Percentiles rank a stretch among this genome's conserved stretches.
phyloP scores from a whole-genome alignment of 2,888 invertebrate genomes.

The Dromius quadrimaculatus region DNA sequence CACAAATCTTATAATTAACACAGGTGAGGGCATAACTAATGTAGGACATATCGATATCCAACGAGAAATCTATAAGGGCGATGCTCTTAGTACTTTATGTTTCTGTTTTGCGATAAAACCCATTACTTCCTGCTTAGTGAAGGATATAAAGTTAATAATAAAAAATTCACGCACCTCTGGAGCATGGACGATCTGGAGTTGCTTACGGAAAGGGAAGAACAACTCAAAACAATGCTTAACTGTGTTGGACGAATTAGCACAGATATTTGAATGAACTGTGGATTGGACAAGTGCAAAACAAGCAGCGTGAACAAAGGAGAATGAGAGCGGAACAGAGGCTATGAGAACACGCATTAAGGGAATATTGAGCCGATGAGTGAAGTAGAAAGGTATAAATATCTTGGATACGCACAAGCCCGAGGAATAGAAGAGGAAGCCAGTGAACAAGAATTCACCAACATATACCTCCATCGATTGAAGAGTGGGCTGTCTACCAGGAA shows the following conservation, averaged over 20 bases:
- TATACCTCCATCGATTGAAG: background rate
- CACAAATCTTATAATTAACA: background rate
- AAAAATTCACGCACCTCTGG: slow-evolving; percentile 44
- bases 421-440: no score
- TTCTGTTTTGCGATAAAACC: no score
- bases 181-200: slow-evolving; percentile 54
- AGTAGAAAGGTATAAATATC: no score
- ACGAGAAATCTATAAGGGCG: background rate
- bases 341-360: no score
- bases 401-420: no score
- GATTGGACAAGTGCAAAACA: background rate
- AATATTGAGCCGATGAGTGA: no score
- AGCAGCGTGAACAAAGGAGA: no score
- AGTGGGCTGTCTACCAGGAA: background rate
- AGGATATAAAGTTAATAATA: no score
- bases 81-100: background rate
- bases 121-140: no score
- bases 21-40: background rate
- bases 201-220: slow-evolving; percentile 34
- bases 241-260: background rate
- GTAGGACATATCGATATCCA: background rate
- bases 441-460: no score
- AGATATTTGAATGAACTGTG: background rate
- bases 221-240: slow-evolving; percentile 12
- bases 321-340: no score